Evolutionary conservation across 1,140 invertebrate species (phyloP), one percentile per base, ranked within the genome.

Genomic region (Chymomyza costata): DNA sequence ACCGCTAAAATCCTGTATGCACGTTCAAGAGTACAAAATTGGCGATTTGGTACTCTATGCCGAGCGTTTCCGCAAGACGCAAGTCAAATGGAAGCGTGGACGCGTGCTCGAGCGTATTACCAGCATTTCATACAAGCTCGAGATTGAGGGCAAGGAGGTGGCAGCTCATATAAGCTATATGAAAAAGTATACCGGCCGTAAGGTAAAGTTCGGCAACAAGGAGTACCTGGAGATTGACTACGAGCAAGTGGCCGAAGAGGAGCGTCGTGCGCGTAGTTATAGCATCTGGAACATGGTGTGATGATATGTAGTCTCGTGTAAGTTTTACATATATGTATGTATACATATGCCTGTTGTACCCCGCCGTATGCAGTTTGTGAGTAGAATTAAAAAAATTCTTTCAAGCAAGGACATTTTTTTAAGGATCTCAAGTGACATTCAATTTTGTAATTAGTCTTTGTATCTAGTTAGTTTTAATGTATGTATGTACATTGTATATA

Each of bases 271-370:
- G 38, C 82, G 74, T 44, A 71, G 66, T 40, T 85, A 85, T 43
- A 85, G 83, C 66, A 85, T 85, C 74, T 85, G 83, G 83, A 84
- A 83, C 59, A 82, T 83, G 68, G 83, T 83, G 47, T 81, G 61
- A 50, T 18, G 13, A 3, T 35, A n/a, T 54, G 41, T 21, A 35
- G 30, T 44, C 11, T 40, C 2, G 28, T 56, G 53, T 62, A 45
- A 37, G 62, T 59, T 48, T 69, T 19, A 32, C 43, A n/a, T n/a
- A n/a, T n/a, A n/a, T n/a, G n/a, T n/a, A n/a, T n/a, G n/a, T n/a
- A n/a, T n/a, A n/a, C n/a, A n/a, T n/a, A n/a, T n/a, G n/a, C 3
- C 19, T 15, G 8, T n/a, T n/a, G n/a, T 14, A 10, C n/a, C 41
- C 6, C 15, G n/a, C 41, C 15, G 21, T 11, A 15, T 28, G 28